Evolutionary conservation across 2,113 vertebrate species (phyloP), one percentile per base, ranked within the genome.

Genomic region (Oreochromis niloticus): DNA sequence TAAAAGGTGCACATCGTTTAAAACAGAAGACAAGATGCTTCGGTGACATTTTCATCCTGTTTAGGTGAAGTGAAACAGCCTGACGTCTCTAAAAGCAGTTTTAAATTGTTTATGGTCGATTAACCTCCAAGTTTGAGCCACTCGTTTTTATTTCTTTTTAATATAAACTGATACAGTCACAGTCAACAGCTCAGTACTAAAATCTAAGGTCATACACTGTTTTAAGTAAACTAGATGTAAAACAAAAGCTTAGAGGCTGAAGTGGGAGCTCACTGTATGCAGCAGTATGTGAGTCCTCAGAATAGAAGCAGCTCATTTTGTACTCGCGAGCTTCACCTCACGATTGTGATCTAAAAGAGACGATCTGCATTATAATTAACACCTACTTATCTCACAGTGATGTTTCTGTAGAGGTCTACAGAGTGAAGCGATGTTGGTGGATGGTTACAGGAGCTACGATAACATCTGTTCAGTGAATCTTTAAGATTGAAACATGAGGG

Each of bases 381-480:
- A 24, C 12, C 66, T 16, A 0, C 1, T 73, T 27, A 41, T 73
- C n/a, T 73, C 63, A 22, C 1, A 6, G 63, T 39, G 5, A 1
- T 39, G 34, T 68, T 68, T 68, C 34, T 48, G 46, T 48, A 16
- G 14, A 39, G 63, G 61, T 68, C 34, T 68, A 68, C 63, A 41
- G 19, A 39, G 19, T 22, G 61, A 66, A 3, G 22, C 36, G 7
- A 68, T 68, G 63, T 24, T 6, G 24, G 63, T 43, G 36, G 4
- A 41, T 71, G 63, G n/a, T 41, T 24, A 0, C n/a, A 24, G 36
- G 66, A 73, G n/a, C 66, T 43, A 10, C 39, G 1, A 0, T 22
- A 22, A 24, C n/a, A 24, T 24, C 5, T 24, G 22, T 27, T 46
- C 39, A 17, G 22, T 73, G 13, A 73, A 3, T 27, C 39, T 24